These are phyloP conservation scores for Rostratula benghalensis DNA, from an alignment of 2,113 vertebrate species.

Conservation along the genomic window DNA sequence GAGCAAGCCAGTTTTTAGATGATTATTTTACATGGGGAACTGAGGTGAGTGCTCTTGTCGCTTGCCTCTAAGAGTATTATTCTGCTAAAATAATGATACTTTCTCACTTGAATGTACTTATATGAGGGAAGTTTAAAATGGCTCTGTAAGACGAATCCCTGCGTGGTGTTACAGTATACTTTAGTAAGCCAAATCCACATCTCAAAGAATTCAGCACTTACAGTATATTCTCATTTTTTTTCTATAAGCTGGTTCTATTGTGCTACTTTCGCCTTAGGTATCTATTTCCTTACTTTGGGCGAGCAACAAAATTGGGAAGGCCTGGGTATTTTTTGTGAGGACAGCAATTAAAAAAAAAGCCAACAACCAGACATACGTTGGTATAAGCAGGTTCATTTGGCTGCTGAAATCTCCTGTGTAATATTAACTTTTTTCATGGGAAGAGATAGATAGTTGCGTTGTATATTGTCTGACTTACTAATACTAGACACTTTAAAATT, in stretches of 20 bases:
- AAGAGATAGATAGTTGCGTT: slow-evolving; percentile 37
- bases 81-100: slow-evolving; percentile 36
- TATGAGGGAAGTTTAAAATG: slow-evolving; percentile 58
- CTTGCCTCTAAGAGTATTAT: slow-evolving; percentile 61
- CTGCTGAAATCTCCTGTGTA: neutral
- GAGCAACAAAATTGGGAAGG: slow-evolving; percentile 47
- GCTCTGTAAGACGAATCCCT: neutral
- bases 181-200: slow-evolving; percentile 63
- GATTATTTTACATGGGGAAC: slow-evolving; percentile 48
- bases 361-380: neutral
- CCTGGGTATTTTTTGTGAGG: slow-evolving; percentile 15
- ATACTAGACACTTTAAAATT: slow-evolving; percentile 53
- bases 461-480: slow-evolving; percentile 52
- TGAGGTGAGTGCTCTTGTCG: slow-evolving; percentile 25
- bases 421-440: slow-evolving; percentile 35
- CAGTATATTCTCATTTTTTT: neutral
- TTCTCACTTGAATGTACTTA: slow-evolving; percentile 57
- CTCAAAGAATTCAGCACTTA: slow-evolving; percentile 51
- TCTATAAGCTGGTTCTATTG: slow-evolving; percentile 4
- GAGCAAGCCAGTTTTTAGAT: slow-evolving; percentile 56
- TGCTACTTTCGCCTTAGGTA: neutral
- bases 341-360: slow-evolving; percentile 31
- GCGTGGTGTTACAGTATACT: slow-evolving; percentile 1
- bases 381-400: slow-evolving; percentile 48
- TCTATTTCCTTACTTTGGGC: slow-evolving; percentile 10